phyloP scores from a whole-genome alignment of 37 sponge, comb jelly and placozoan genomes.

The Ephydatia muelleri region DNA sequence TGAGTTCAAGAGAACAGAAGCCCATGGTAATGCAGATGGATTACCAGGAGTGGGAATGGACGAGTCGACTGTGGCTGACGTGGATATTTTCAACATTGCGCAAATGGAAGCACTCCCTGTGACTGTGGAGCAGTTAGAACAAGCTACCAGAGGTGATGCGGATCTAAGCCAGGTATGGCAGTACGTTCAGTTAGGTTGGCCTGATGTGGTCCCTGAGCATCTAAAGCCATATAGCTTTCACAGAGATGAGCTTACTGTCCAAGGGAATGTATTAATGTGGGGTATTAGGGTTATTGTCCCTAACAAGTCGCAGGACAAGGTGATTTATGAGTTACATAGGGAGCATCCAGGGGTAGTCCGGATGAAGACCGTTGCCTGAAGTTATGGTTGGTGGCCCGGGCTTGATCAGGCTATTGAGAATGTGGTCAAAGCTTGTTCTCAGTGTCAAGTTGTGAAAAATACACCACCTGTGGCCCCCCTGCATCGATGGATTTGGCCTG shows the following conservation, averaged over 20 bases:
- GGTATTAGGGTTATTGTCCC: conserved; percentile 3
- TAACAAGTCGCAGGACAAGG: no score
- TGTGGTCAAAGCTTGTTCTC: conserved; percentile 5
- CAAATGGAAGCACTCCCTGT: conserved; percentile 19
- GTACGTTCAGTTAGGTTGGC: conserved; percentile 45
- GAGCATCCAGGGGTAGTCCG: conserved; percentile 13
- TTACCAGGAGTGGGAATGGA: conserved; percentile 25
- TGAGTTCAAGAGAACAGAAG: conserved; percentile 40
- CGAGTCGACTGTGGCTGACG: not conserved
- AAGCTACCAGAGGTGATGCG: conserved; percentile 28
- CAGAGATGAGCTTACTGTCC: conserved; percentile 2
- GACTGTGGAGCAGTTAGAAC: not conserved
- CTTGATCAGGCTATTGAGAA: conserved; percentile 26
- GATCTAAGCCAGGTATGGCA: conserved; percentile 42
- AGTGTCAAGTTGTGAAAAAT: conserved; percentile 20
- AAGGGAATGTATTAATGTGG: conserved; percentile 36
- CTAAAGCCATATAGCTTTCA: not conserved
- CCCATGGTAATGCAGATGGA: conserved; percentile 57
- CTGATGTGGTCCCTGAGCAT: no score
- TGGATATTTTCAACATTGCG: not conserved
- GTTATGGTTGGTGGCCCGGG: conserved; percentile 41
- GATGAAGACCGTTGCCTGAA: conserved; percentile 35
- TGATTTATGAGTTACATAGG: conserved; percentile 3
- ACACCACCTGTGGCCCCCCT: conserved; percentile 21
- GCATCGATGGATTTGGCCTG: conserved; percentile 38